Evolutionary conservation across 2,113 vertebrate species (phyloP).

Genomic region (Peromyscus leucopus): DNA sequence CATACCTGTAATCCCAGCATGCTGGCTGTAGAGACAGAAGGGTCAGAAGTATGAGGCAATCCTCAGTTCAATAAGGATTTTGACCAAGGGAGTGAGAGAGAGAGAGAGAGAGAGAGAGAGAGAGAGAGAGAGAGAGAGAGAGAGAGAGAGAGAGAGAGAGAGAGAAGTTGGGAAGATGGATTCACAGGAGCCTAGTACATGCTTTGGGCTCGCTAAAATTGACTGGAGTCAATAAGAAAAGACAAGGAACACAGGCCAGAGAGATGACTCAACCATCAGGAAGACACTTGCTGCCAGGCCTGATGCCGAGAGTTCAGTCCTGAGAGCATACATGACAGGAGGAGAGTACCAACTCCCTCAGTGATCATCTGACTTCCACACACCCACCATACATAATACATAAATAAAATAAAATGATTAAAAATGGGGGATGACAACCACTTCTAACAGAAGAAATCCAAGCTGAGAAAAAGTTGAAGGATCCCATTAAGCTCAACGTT

Average conservation of each 20-base stretch:
- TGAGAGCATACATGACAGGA: background rate
- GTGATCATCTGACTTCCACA: background rate
- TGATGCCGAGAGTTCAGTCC: background rate
- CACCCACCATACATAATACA: background rate
- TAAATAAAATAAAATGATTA: conserved; percentile 18
- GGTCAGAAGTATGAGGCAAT: background rate
- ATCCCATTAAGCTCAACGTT: background rate
- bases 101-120: too few relatives aligned
- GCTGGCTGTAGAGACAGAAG: background rate
- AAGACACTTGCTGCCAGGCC: background rate
- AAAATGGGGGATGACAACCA: conserved; percentile 1
- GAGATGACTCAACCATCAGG: background rate
- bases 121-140: too few relatives aligned
- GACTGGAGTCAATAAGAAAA: conserved; percentile 29
- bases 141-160: background rate
- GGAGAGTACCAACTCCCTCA: background rate
- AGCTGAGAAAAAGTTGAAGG: background rate
- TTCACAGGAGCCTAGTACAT: background rate
- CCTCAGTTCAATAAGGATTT: background rate
- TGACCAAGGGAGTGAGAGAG: background rate
- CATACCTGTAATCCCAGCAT: background rate
- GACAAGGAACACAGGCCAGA: background rate
- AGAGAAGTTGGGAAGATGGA: conserved; percentile 18
- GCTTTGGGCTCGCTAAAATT: conserved; percentile 42
- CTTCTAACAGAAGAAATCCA: background rate